Evolutionary conservation across 2,888 invertebrate genomes (phyloP).

Genomic region (Oxytorus armatus): DNA sequence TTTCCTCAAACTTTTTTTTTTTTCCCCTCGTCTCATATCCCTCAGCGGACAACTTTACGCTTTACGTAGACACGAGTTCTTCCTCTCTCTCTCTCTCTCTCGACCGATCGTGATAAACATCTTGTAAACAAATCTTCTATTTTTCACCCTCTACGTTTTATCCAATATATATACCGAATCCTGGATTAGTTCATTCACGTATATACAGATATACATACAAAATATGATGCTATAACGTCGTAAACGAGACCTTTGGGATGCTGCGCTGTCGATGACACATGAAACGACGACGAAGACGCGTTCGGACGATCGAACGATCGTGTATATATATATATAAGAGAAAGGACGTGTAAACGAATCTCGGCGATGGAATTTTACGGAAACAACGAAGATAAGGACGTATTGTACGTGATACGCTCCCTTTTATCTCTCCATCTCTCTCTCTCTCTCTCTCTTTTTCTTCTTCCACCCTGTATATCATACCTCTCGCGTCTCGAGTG

Average conservation of each 20-base stretch:
- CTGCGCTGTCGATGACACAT: background rate
- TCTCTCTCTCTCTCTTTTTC: background rate
- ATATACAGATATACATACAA: too few relatives aligned
- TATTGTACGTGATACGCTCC: constrained; percentile 43
- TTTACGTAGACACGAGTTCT: background rate
- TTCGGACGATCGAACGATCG: background rate
- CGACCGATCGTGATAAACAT: too few relatives aligned
- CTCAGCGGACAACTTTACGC: constrained; percentile 5
- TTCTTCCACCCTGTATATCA: background rate
- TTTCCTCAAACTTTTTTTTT: constrained; percentile 43
- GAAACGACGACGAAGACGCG: constrained; percentile 23
- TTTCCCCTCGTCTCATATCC: background rate
- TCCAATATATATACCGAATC: too few relatives aligned
- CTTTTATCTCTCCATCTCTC: background rate
- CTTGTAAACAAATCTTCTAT: too few relatives aligned
- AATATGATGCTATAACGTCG: too few relatives aligned
- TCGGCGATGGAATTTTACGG: constrained; percentile 5
- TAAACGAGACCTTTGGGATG: too few relatives aligned
- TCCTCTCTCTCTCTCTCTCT: too few relatives aligned
- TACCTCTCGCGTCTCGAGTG: constrained; percentile 1
- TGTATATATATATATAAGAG: too few relatives aligned
- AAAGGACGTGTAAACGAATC: constrained; percentile 15
- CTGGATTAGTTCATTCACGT: too few relatives aligned
- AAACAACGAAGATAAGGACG: constrained; percentile 50
- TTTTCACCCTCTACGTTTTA: too few relatives aligned